Conservation (phyloP, 1,140 invertebrate species). For the Ditylenchus dipsaci region DNA sequence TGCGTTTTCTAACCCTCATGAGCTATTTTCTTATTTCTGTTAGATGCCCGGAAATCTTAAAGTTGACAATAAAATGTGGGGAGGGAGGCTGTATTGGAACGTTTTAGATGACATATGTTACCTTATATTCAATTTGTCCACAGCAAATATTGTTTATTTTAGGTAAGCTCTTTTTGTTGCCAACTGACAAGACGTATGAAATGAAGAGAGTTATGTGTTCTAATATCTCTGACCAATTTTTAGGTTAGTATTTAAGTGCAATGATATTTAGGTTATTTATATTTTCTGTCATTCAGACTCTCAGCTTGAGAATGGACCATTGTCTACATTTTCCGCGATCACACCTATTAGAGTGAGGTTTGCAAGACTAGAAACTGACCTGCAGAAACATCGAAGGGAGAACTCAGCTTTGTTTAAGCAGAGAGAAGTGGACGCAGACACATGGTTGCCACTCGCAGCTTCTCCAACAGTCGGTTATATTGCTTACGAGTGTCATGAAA, state of each 20-base stretch:
- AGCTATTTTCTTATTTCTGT: too few species aligned
- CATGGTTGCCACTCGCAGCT: neutral
- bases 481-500: too few species aligned
- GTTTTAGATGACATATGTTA: neutral
- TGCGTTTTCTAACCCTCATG: too few species aligned
- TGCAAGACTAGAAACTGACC: slow-evolving; percentile 8
- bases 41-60: too few species aligned
- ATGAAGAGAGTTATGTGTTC: neutral
- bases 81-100: neutral
- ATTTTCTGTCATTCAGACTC: neutral
- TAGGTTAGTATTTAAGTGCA: neutral
- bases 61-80: too few species aligned
- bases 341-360: slow-evolving; percentile 12
- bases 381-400: slow-evolving; percentile 13
- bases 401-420: slow-evolving; percentile 18
- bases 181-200: slow-evolving; percentile 1
- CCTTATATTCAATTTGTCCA: too few species aligned
- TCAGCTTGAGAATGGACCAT: neutral
- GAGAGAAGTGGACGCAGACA: slow-evolving; percentile 17
- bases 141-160: too few species aligned
- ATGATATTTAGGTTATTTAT: neutral
- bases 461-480: too few species aligned
- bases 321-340: neutral
- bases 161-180: slow-evolving; percentile 4
- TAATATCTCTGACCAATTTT: neutral